phyloP scores from a whole-genome alignment of 1,140 invertebrate species.

The Sminthurinus signatus region DNA sequence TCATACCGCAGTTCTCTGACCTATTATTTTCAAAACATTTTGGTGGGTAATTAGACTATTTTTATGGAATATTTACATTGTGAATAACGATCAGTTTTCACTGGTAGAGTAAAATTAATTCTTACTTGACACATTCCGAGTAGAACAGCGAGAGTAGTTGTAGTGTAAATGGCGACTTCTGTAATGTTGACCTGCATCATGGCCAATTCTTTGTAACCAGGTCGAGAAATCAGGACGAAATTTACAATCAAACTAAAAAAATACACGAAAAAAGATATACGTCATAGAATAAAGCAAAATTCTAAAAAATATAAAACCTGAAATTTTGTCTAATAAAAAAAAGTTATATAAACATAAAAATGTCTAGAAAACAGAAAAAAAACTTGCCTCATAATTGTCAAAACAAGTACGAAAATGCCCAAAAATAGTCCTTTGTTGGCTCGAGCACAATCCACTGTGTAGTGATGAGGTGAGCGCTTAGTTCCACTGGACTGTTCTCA shows the following conservation, averaged over 20 bases:
- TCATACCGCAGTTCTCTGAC: constrained; percentile 77
- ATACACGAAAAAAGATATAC: too few relatives aligned
- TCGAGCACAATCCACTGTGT: constrained; percentile 90
- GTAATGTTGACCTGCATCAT: constrained; percentile 85
- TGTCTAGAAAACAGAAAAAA: too few relatives aligned
- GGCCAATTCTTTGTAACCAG: constrained; percentile 57
- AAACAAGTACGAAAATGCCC: constrained; percentile 81
- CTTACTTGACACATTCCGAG: constrained; percentile 71
- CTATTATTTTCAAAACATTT: too few relatives aligned
- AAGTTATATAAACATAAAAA: too few relatives aligned
- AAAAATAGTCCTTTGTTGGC: constrained; percentile 91
- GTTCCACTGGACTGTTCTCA: background rate
- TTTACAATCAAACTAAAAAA: constrained; percentile 89
- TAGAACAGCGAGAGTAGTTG: constrained; percentile 75
- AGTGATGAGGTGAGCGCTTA: constrained; percentile 70
- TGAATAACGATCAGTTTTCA: too few relatives aligned
- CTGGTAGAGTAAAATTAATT: too few relatives aligned
- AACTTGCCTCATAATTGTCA: constrained; percentile 93
- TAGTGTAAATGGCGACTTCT: constrained; percentile 78
- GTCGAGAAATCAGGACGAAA: constrained; percentile 81
- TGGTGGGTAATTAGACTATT: too few relatives aligned
- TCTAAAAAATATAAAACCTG: too few relatives aligned
- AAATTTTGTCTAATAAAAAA: too few relatives aligned
- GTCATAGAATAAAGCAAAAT: too few relatives aligned
- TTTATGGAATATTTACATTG: too few relatives aligned